These are phyloP conservation scores for Psilopogon haemacephalus DNA, from an alignment of 2,113 vertebrate genomes.

Conservation along the genomic window DNA sequence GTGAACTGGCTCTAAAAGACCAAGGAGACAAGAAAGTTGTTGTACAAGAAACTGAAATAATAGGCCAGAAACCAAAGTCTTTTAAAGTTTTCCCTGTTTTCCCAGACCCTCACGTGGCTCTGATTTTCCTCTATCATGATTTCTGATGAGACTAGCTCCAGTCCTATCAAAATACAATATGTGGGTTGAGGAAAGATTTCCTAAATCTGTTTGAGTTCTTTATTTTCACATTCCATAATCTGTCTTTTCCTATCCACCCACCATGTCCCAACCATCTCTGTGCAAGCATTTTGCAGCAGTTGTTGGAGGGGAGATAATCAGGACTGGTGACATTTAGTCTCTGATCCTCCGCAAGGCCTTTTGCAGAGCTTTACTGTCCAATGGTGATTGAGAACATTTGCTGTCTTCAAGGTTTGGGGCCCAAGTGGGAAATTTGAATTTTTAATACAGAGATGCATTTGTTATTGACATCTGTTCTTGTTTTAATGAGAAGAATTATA, in stretches of 20 bases:
- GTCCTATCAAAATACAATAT: not conserved
- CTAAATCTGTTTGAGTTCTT: not conserved
- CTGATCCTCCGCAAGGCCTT: not conserved
- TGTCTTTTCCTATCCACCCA: not conserved
- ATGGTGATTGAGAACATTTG: constrained; percentile 6
- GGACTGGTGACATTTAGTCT: not conserved
- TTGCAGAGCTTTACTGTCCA: not conserved
- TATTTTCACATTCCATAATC: not conserved
- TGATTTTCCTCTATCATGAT: not conserved
- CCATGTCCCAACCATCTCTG: not conserved
- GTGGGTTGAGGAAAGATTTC: not conserved
- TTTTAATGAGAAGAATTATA: constrained; percentile 40
- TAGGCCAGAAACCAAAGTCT: not conserved
- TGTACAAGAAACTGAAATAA: not conserved
- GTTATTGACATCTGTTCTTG: constrained; percentile 14
- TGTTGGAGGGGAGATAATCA: not conserved
- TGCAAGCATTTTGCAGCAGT: not conserved
- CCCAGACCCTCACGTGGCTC: not conserved
- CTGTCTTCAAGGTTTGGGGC: not conserved
- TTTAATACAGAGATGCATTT: constrained; percentile 4
- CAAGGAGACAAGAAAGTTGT: not conserved
- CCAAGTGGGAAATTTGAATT: constrained; percentile 19
- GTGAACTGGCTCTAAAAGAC: not conserved
- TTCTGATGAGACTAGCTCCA: not conserved
- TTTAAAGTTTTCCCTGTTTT: not conserved